phyloP scores from a whole-genome alignment of 2,113 vertebrate species.

The Zingel zingel region DNA sequence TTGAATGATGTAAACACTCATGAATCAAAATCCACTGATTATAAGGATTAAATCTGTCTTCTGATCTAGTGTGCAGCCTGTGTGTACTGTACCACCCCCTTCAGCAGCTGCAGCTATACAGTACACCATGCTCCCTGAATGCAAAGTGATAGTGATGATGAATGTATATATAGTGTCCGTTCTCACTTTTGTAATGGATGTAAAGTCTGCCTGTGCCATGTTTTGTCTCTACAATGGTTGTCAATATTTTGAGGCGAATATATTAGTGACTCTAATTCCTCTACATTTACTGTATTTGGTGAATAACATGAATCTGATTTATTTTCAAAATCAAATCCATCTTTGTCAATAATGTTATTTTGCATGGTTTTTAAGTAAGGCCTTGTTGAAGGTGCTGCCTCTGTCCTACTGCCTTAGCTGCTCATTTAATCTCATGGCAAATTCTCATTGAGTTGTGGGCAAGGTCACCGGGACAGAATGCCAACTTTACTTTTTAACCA shows the following conservation, averaged over 20 bases:
- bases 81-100: slow-evolving; percentile 35
- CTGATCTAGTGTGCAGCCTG: slow-evolving; percentile 36
- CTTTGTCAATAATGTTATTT: not conserved
- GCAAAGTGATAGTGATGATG: slow-evolving; percentile 35
- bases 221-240: not conserved
- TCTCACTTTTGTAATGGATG: not conserved
- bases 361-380: slow-evolving; percentile 1
- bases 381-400: not conserved
- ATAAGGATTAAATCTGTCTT: slow-evolving; percentile 54
- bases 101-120: slow-evolving; percentile 62
- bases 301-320: not conserved
- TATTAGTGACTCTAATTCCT: not conserved
- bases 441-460: not conserved
- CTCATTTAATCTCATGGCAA: slow-evolving; percentile 23
- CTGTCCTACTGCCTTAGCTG: not conserved
- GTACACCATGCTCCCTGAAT: slow-evolving; percentile 33
- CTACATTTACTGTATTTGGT: not conserved
- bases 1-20: slow-evolving; percentile 48
- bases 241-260: not conserved
- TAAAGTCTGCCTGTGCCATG: not conserved
- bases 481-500: slow-evolving; percentile 8
- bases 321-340: not conserved
- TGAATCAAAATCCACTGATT: slow-evolving; percentile 64
- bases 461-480: not conserved
- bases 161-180: not conserved